phyloP scores from a whole-genome alignment of 1,140 invertebrate species.

The Atta cephalotes region DNA sequence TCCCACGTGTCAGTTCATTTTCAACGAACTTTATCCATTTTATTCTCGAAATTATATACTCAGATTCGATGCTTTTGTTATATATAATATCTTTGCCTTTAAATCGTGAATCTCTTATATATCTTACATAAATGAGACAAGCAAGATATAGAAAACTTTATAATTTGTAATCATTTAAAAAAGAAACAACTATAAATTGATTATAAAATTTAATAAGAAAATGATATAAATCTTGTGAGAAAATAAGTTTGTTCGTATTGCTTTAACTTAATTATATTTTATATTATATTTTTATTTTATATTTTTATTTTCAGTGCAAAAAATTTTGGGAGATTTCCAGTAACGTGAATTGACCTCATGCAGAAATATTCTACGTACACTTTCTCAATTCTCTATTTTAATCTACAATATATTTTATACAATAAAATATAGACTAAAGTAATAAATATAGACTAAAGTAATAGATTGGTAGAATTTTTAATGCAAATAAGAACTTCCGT shows the following conservation, averaged over 20 bases:
- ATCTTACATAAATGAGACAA: not conserved
- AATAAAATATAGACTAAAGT: not conserved
- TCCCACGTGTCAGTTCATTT: not conserved
- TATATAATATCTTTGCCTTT: not conserved
- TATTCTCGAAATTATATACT: slow-evolving; percentile 12
- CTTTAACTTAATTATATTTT: no score
- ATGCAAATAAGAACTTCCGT: not conserved
- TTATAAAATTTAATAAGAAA: not conserved
- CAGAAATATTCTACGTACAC: not conserved
- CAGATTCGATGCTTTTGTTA: not conserved
- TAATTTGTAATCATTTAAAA: not conserved
- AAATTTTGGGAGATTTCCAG: no score
- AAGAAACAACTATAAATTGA: slow-evolving; percentile 5
- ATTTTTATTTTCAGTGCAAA: no score
- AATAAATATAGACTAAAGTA: not conserved
- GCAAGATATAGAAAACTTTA: not conserved
- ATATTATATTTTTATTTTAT: no score
- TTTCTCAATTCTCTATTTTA: not conserved
- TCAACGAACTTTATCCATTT: slow-evolving; percentile 11
- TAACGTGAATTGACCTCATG: no score
- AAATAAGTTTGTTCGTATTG: not conserved
- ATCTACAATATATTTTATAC: not conserved
- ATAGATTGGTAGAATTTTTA: not conserved
- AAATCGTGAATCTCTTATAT: not conserved
- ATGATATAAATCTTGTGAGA: not conserved